Percentiles rank a stretch among this genome's conserved stretches.
Evolutionary conservation across 2,888 invertebrate genomes (phyloP).

Genomic region (Eupeodes luniger): DNA sequence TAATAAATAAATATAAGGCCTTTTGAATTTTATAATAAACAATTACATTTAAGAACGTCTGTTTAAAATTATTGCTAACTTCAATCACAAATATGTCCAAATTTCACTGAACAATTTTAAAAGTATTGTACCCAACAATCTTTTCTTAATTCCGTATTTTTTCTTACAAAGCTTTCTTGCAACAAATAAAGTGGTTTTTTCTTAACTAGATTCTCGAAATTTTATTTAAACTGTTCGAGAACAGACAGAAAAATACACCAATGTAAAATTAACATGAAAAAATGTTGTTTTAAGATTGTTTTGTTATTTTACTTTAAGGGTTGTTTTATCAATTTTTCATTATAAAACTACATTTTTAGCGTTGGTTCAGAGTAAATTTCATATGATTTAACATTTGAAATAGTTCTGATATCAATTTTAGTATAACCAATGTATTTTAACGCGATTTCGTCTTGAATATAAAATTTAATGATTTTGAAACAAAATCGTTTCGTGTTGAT

Average conservation of each 20-base stretch:
- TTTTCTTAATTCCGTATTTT: no score
- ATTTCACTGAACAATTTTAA: no score
- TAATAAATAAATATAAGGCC: no score
- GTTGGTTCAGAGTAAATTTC: neutral
- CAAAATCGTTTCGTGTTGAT: constrained; percentile 1
- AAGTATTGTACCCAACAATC: no score
- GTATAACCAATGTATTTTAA: neutral
- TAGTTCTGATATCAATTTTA: neutral
- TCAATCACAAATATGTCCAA: no score
- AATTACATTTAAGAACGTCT: no score
- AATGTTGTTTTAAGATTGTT: constrained; percentile 2
- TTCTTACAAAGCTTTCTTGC: no score
- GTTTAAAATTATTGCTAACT: no score
- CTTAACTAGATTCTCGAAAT: no score
- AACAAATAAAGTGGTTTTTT: no score
- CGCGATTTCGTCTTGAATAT: constrained; percentile 9
- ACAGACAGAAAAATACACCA: constrained; percentile 1
- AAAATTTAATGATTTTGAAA: constrained; percentile 11
- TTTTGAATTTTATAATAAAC: no score
- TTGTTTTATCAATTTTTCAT: neutral
- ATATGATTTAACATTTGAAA: constrained; percentile 11
- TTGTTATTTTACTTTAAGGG: constrained; percentile 9
- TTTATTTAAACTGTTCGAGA: neutral
- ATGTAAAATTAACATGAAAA: constrained; percentile 12
- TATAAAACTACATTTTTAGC: constrained; percentile 4